A percentile compares a stretch with the other conserved stretches of the same genome.
phyloP scores from a whole-genome alignment of 2,797 vertebrate species.

The Bucorvus abyssinicus region DNA sequence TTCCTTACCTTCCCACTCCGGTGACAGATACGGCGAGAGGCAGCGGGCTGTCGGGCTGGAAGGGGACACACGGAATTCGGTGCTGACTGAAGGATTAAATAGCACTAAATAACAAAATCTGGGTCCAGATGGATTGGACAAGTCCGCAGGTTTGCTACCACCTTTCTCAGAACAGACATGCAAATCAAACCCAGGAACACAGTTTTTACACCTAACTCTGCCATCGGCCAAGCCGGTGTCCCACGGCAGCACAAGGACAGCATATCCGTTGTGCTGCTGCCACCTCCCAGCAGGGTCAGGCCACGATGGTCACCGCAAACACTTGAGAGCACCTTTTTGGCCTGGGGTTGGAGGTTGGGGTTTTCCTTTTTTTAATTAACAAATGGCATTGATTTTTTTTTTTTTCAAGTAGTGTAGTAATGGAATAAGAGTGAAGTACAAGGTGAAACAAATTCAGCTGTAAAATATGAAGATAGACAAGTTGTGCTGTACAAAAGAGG shows the following conservation, averaged over 20 bases:
- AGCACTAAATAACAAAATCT: background rate
- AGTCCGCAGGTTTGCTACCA: background rate
- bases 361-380: background rate
- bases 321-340: accelerated
- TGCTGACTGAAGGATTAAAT: background rate
- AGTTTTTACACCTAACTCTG: background rate
- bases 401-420: background rate
- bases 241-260: accelerated
- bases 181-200: background rate
- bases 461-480: background rate
- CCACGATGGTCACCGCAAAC: accelerated
- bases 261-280: background rate
- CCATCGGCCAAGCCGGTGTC: background rate
- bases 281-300: background rate
- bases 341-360: accelerated
- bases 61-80: accelerated
- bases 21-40: accelerated
- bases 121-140: background rate
- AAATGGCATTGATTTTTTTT: background rate
- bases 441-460: background rate
- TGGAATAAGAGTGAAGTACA: background rate
- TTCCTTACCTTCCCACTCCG: background rate
- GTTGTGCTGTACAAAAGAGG: background rate
- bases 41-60: background rate
- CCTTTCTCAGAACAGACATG: background rate